phyloP scores from a whole-genome alignment of 2,888 invertebrate species.

The Meganola albula region DNA sequence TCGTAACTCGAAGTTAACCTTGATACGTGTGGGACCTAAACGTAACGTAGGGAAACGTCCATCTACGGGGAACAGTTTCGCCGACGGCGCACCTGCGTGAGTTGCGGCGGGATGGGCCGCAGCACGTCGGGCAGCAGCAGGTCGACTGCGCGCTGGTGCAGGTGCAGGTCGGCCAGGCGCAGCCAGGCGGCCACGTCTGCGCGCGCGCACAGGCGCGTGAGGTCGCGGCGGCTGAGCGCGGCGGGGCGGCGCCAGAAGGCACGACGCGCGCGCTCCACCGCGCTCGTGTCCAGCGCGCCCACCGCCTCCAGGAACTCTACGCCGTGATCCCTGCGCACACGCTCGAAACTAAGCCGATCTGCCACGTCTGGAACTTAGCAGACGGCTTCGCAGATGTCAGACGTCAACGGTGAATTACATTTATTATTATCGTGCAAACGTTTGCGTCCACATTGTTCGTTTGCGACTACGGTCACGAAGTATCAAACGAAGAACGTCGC shows the following conservation, averaged over 20 bases:
- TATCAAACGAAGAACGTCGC: too few relatives aligned
- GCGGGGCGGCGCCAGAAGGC: constrained; percentile 92
- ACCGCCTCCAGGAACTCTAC: constrained; percentile 95
- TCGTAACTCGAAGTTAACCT: too few relatives aligned
- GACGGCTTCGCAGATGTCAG: too few relatives aligned
- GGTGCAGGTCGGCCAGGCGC: constrained; percentile 89
- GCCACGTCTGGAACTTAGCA: too few relatives aligned
- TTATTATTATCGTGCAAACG: too few relatives aligned
- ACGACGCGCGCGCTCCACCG: constrained; percentile 93
- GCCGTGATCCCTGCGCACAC: constrained; percentile 87
- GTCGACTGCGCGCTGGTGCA: constrained; percentile 97
- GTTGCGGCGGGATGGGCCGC: constrained; percentile 93
- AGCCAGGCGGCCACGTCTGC: constrained; percentile 87
- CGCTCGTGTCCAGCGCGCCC: constrained; percentile 91
- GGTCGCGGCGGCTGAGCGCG: constrained; percentile 93
- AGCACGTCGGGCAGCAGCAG: constrained; percentile 97
- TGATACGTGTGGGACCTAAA: too few relatives aligned
- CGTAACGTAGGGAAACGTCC: too few relatives aligned
- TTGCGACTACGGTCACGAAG: too few relatives aligned
- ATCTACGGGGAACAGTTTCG: too few relatives aligned
- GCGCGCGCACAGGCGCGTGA: constrained; percentile 83
- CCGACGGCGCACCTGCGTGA: constrained; percentile 93
- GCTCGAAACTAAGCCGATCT: too few relatives aligned
- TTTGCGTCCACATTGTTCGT: too few relatives aligned
- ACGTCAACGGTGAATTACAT: too few relatives aligned